Base-by-base conservation (phyloP, 2,113 vertebrate genomes). In the Condylura cristata region DNA sequence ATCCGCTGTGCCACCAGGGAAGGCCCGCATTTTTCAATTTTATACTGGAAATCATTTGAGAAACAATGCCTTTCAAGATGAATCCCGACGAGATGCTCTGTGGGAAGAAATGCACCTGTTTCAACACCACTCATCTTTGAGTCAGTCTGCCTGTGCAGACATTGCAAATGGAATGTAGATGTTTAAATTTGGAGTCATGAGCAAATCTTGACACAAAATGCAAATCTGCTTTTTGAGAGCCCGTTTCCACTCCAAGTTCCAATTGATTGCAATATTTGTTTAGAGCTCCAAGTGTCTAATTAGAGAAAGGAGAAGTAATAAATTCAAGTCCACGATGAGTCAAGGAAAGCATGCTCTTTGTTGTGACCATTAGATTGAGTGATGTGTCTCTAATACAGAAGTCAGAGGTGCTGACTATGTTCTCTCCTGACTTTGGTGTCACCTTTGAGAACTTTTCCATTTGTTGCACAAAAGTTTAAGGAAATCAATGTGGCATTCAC, bases 221-320 rank as follows among this genome's bases (percentile, higher is more conserved):
- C 46, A 87, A 58, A 58, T 28, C 12, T 76, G 37, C 17, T 34
- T 28, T 94, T 94, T 70, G 34, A 89, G 78, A 78, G 32, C 14
- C 72, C 74, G 39, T 71, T 96, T 96, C 53, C 24, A 75, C 41
- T 87, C 56, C 30, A 86, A 70, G 32, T 89, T 84, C 66, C 39
- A 93, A 71, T 79, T 80, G 84, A 84, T 51, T 81, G 58, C 39
- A 18, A 71, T 91, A 84, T 86, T 82, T 86, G 44, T 92, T 87
- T 96, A 89, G 58, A 18, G 92, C 86, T 94, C 93, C 61, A 87
- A 95, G 63, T 60, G 46, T 92, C 97, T 91, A 95, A 93, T 96
- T 93, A 93, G 60, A 93, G 71, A 86, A 94, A 89, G 32, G 41
- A 53, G 74, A 91, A 28, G 28, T 53, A 82, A 66, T 80, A 84